Percentiles rank a stretch among this genome's conserved stretches.
These are phyloP conservation scores for Dryobota labecula DNA, from an alignment of 2,888 invertebrate species.

Conservation along the genomic window DNA sequence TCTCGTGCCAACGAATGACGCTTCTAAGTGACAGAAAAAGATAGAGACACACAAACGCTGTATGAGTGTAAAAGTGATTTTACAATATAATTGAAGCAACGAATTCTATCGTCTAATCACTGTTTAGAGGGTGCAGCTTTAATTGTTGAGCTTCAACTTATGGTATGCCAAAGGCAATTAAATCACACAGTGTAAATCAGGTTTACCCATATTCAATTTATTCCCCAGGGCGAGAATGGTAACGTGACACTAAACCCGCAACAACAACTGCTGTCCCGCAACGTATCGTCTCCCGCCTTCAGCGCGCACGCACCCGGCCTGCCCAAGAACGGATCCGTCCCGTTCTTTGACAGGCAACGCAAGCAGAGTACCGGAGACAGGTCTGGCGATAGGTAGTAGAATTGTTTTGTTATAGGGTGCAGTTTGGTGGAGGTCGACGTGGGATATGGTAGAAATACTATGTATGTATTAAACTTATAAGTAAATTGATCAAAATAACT, in stretches of 20 bases:
- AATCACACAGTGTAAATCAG: background rate
- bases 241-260: conserved; percentile 71
- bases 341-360: conserved; percentile 96
- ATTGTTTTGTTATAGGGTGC: conserved; percentile 60
- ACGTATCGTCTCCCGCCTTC: conserved; percentile 97
- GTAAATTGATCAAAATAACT: background rate
- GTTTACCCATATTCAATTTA: background rate
- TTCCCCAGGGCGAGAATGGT: conserved; percentile 79
- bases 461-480: conserved; percentile 14
- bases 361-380: conserved; percentile 96
- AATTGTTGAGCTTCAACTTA: background rate
- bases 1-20: too few species aligned
- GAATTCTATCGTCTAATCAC: background rate
- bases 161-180: background rate
- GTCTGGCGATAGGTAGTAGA: conserved; percentile 80
- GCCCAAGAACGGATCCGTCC: conserved; percentile 97
- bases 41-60: background rate
- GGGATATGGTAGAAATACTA: conserved; percentile 32
- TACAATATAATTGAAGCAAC: background rate
- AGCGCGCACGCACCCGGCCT: conserved; percentile 93
- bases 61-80: background rate
- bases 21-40: background rate
- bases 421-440: conserved; percentile 38
- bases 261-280: conserved; percentile 92
- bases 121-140: background rate